These are phyloP conservation scores for Thelaira solivaga DNA, from an alignment of 2,888 invertebrate genomes.

Conservation along the genomic window DNA sequence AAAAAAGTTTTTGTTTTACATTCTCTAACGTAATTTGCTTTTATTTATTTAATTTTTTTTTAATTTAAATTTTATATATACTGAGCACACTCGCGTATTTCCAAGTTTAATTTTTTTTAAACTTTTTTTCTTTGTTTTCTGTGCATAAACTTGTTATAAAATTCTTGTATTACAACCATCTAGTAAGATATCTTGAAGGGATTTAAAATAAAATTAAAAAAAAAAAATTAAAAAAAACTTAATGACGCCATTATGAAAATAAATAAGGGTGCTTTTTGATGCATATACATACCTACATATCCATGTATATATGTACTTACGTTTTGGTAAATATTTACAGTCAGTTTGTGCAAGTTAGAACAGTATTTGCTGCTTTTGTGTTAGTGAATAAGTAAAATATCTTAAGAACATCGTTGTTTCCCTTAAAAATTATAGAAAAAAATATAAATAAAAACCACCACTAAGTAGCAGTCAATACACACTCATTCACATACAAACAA, in stretches of 20 bases:
- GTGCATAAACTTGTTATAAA: neutral
- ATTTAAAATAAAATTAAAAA: slow-evolving; percentile 2
- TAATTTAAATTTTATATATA: neutral
- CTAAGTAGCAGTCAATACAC: slow-evolving; percentile 15
- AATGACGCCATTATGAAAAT: slow-evolving; percentile 49
- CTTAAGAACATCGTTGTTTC: slow-evolving; percentile 39
- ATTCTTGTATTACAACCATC: slow-evolving; percentile 11
- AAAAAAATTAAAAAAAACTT: neutral
- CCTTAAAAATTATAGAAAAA: slow-evolving; percentile 26
- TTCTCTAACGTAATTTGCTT: neutral
- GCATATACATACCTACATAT: neutral
- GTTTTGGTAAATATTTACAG: no score
- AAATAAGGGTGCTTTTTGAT: slow-evolving; percentile 42
- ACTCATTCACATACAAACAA: neutral
- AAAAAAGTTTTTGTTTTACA: neutral
- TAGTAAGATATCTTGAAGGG: slow-evolving; percentile 35
- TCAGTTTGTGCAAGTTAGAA: neutral
- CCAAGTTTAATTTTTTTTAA: neutral
- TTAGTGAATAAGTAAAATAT: slow-evolving; percentile 36
- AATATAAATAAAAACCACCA: slow-evolving; percentile 45
- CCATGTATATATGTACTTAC: neutral
- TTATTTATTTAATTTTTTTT: slow-evolving; percentile 1
- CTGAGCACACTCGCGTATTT: slow-evolving; percentile 15
- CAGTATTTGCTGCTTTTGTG: neutral
- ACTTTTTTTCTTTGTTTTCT: neutral